Evolutionary conservation across 2,888 invertebrate genomes (phyloP).

Genomic region (Synergus laeviventris): DNA sequence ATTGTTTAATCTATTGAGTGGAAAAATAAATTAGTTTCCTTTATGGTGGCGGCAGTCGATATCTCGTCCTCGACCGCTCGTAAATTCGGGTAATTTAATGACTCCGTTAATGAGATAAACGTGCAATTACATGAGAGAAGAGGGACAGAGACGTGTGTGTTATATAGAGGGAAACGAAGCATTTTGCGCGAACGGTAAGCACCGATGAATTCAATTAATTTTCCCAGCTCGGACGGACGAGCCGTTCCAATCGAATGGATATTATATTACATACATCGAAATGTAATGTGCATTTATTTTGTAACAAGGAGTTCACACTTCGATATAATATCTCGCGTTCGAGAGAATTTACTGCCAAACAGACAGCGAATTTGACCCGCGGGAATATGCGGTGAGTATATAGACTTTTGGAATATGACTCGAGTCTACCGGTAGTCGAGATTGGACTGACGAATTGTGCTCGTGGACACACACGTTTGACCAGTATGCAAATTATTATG

Average conservation of each 20-base stretch:
- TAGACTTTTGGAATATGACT: neutral
- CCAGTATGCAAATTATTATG: slow-evolving; percentile 50
- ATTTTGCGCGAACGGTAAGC: slow-evolving; percentile 5
- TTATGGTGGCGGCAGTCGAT: neutral
- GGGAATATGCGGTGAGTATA: neutral
- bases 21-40: neutral
- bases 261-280: slow-evolving; percentile 46
- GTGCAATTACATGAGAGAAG: slow-evolving; percentile 49
- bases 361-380: neutral
- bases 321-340: neutral
- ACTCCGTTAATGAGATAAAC: slow-evolving; percentile 53
- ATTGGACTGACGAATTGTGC: slow-evolving; percentile 14
- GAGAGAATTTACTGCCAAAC: neutral
- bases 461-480: slow-evolving; percentile 39
- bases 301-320: no score
- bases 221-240: slow-evolving; percentile 41
- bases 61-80: neutral
- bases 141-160: neutral
- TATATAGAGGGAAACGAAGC: slow-evolving; percentile 8
- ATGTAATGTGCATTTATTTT: neutral
- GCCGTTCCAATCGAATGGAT: slow-evolving; percentile 50
- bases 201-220: slow-evolving; percentile 42
- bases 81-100: slow-evolving; percentile 52
- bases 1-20: neutral
- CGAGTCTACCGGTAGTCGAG: slow-evolving; percentile 3